These are phyloP conservation scores for Poeciliopsis gracilis DNA, from an alignment of 2,797 vertebrate species.

Conservation along the genomic window DNA sequence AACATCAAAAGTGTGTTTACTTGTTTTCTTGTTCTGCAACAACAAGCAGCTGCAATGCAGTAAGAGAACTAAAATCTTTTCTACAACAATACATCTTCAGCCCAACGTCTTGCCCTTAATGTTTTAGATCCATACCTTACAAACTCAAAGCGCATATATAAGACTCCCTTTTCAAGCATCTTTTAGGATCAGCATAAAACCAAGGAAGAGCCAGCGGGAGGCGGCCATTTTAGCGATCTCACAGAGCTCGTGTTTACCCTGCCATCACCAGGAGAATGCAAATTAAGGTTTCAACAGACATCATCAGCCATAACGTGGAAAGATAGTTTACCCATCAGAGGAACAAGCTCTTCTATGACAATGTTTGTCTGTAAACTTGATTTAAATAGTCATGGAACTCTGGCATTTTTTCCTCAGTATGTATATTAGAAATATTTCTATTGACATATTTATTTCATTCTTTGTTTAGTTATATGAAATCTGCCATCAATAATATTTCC, in stretches of 20 bases:
- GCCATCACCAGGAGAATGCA: constrained; percentile 8
- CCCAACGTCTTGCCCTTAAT: neutral
- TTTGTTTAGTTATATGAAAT: neutral
- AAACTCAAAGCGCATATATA: neutral
- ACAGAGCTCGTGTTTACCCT: neutral
- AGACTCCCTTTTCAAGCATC: neutral
- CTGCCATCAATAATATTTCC: neutral
- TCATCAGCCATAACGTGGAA: neutral
- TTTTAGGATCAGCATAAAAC: neutral
- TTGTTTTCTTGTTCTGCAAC: neutral
- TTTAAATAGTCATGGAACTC: neutral
- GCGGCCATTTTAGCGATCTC: constrained; percentile 5
- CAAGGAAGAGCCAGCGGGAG: neutral
- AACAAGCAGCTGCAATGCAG: neutral
- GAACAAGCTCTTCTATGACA: neutral
- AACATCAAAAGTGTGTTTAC: neutral
- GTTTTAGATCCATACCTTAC: neutral
- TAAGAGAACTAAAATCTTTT: neutral
- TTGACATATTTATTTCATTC: neutral
- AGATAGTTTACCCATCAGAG: neutral
- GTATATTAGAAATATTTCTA: neutral
- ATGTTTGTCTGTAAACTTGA: neutral
- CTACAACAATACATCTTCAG: neutral
- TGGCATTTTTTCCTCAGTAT: neutral
- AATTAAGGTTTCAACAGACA: neutral